Percentiles rank a stretch among this genome's conserved stretches.
These are phyloP conservation scores for Platycheirus albimanus DNA, from an alignment of 2,888 invertebrate species.

Conservation along the genomic window DNA sequence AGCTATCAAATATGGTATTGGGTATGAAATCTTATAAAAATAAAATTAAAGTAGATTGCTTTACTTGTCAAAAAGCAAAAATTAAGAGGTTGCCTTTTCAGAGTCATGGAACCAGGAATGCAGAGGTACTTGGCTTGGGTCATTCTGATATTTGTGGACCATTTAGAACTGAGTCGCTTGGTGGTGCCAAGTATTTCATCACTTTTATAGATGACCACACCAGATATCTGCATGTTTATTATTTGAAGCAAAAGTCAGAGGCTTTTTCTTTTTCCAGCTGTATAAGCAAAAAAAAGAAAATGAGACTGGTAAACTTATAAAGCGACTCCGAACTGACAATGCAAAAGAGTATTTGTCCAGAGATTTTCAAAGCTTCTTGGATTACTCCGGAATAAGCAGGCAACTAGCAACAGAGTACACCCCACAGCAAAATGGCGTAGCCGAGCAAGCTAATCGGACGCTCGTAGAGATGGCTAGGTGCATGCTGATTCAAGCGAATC, in stretches of 20 bases:
- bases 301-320: no score
- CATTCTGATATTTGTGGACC: slow-evolving; percentile 36
- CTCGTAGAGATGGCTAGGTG: no score
- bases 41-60: slow-evolving; percentile 34
- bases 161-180: slow-evolving; percentile 15
- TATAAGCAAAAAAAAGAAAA: no score
- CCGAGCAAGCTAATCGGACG: no score
- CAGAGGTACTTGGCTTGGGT: slow-evolving; percentile 1
- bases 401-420: no score
- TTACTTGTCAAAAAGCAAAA: slow-evolving; percentile 40
- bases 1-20: slow-evolving; percentile 23
- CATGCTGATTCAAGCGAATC: no score
- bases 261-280: no score
- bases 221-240: slow-evolving; percentile 30
- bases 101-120: slow-evolving; percentile 10
- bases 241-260: slow-evolving; percentile 63
- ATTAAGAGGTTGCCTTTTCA: slow-evolving; percentile 34
- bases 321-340: no score
- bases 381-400: no score
- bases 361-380: no score
- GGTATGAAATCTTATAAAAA: slow-evolving; percentile 25
- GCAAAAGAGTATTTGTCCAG: no score
- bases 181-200: slow-evolving; percentile 9
- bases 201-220: slow-evolving; percentile 12
- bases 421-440: no score